Evolutionary conservation across 2,888 invertebrate species (phyloP).

Genomic region (Aquatica leii): DNA sequence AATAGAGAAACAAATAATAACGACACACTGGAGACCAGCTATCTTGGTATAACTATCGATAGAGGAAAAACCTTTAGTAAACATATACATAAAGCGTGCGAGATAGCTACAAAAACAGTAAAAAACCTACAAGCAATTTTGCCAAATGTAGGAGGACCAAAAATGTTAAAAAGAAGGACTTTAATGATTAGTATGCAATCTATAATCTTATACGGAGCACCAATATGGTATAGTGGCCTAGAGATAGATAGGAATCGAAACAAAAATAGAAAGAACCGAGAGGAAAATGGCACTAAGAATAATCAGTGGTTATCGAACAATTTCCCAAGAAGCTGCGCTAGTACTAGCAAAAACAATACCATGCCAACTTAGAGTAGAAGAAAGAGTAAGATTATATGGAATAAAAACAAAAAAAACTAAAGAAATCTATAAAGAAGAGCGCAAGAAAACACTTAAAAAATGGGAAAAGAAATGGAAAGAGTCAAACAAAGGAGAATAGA

Average conservation of each 20-base stretch:
- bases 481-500: not conserved
- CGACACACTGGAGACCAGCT: not conserved
- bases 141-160: not conserved
- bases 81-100: not conserved
- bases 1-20: not conserved
- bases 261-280: not conserved
- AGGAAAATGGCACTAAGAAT: not conserved
- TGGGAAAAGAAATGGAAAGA: not conserved
- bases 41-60: not conserved
- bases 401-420: too few relatives aligned
- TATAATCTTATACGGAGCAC: not conserved
- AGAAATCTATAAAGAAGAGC: not conserved
- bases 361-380: too few relatives aligned
- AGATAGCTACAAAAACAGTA: not conserved
- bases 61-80: not conserved
- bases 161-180: not conserved
- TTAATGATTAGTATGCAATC: not conserved
- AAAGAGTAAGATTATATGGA: not conserved
- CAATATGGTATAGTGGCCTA: not conserved
- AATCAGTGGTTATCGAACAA: not conserved
- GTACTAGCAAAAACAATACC: too few relatives aligned
- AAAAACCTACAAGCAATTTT: not conserved
- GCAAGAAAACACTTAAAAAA: not conserved
- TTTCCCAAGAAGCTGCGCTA: not conserved
- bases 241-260: not conserved